A percentile compares a stretch with the other conserved stretches of the same genome.
Evolutionary conservation across 2,888 invertebrate species (phyloP).

Genomic region (Stratiomys singularior): DNA sequence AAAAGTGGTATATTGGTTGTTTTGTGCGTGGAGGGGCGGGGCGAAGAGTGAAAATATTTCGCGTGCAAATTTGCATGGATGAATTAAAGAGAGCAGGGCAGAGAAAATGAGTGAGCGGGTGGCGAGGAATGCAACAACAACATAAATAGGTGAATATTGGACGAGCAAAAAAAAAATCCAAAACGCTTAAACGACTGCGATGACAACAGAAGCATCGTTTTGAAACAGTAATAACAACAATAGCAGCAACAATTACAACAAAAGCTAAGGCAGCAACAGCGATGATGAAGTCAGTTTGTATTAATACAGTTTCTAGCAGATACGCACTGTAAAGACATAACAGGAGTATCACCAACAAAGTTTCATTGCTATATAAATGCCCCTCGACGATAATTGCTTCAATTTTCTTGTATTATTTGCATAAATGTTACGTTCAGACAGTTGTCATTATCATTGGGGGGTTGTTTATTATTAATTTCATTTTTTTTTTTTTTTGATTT

Average conservation of each 20-base stretch:
- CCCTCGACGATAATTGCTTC: slow-evolving; percentile 33
- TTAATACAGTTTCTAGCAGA: not conserved
- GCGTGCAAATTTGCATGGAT: not conserved
- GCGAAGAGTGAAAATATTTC: not conserved
- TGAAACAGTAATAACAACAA: not conserved
- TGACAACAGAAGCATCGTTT: not conserved
- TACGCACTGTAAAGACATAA: too few relatives aligned
- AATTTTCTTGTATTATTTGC: slow-evolving; percentile 34
- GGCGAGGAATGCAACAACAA: not conserved
- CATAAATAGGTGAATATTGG: not conserved
- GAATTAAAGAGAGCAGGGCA: not conserved
- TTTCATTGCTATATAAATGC: slow-evolving; percentile 32
- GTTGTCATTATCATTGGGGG: not conserved
- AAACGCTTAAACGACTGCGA: not conserved
- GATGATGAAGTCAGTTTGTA: slow-evolving; percentile 23
- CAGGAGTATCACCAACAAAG: slow-evolving; percentile 2
- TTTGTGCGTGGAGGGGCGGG: too few relatives aligned
- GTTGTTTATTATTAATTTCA: too few relatives aligned
- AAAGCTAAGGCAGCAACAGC: not conserved
- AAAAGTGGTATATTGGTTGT: too few relatives aligned
- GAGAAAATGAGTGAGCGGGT: not conserved
- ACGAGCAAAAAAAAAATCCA: not conserved
- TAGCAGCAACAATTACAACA: not conserved
- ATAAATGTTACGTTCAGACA: not conserved
- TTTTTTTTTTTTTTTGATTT: too few relatives aligned